Conservation (phyloP, 2,113 vertebrate genomes). For the Mungos mungo region DNA sequence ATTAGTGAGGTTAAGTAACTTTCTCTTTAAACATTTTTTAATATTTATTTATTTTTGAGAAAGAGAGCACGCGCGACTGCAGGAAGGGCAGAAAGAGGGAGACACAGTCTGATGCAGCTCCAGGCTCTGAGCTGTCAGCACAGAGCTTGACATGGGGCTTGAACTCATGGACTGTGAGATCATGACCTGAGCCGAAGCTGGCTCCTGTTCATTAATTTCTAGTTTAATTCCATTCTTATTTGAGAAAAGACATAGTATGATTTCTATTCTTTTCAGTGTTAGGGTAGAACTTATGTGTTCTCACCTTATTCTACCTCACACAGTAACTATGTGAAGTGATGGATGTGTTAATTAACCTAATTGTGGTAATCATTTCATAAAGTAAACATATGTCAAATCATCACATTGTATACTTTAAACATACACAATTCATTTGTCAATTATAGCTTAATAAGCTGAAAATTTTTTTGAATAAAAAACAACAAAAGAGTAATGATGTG, state of each 20-base stretch:
- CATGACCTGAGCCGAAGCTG: no score
- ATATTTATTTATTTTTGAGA: no score
- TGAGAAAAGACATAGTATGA: neutral
- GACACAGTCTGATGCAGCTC: no score
- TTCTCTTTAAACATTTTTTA: no score
- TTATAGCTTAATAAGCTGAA: neutral
- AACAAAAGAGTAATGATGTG: neutral
- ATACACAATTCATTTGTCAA: neutral
- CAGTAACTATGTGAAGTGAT: neutral
- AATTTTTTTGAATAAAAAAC: neutral
- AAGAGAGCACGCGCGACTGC: no score
- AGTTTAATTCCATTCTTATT: neutral
- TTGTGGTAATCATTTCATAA: neutral
- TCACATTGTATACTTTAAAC: neutral
- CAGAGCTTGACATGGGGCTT: no score
- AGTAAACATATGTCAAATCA: neutral
- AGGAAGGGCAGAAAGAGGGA: no score
- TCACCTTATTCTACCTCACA: neutral
- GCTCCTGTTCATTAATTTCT: neutral
- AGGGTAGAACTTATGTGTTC: neutral
- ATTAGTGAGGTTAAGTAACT: no score
- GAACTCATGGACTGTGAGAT: no score
- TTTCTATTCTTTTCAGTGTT: neutral
- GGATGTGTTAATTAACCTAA: neutral
- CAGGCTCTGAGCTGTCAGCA: no score